These are phyloP conservation scores for Dinocampus coccinellae DNA, from an alignment of 2,888 invertebrate genomes.

Conservation along the genomic window DNA sequence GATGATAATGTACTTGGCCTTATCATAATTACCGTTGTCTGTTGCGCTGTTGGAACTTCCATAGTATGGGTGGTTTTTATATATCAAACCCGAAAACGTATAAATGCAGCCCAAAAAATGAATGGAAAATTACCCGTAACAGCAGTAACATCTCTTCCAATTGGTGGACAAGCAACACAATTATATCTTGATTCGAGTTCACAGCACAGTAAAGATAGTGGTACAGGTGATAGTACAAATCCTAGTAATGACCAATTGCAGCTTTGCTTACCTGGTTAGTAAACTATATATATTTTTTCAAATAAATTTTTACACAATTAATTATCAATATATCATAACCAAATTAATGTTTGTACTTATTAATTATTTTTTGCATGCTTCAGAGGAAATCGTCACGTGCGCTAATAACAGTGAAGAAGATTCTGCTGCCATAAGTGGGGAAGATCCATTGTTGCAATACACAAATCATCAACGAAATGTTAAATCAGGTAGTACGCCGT, in stretches of 20 bases:
- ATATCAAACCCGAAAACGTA: constrained; percentile 83
- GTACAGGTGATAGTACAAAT: constrained; percentile 84
- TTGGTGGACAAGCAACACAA: constrained; percentile 59
- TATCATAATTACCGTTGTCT: constrained; percentile 89
- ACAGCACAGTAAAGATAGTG: constrained; percentile 85
- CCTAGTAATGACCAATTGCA: constrained; percentile 77
- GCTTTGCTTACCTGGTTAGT: constrained; percentile 63
- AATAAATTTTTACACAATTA: not conserved
- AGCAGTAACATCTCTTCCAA: constrained; percentile 54
- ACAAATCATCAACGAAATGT: constrained; percentile 66
- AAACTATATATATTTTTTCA: not conserved
- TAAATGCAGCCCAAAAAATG: constrained; percentile 70
- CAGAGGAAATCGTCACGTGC: constrained; percentile 59
- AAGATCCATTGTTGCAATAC: constrained; percentile 62
- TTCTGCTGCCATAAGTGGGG: constrained; percentile 53
- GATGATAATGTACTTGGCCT: constrained; percentile 88
- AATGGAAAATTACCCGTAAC: constrained; percentile 70
- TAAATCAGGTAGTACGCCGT: constrained; percentile 42
- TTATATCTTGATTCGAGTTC: constrained; percentile 78
- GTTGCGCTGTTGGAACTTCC: constrained; percentile 92
- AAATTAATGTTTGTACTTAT: not conserved
- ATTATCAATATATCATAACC: not conserved
- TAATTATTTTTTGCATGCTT: constrained; percentile 19
- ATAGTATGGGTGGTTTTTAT: constrained; percentile 93
- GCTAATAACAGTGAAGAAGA: constrained; percentile 60